Percentiles rank a stretch among this genome's conserved stretches.
These are phyloP conservation scores for Encarsia formosa DNA, from an alignment of 2,888 invertebrate genomes.

Conservation along the genomic window DNA sequence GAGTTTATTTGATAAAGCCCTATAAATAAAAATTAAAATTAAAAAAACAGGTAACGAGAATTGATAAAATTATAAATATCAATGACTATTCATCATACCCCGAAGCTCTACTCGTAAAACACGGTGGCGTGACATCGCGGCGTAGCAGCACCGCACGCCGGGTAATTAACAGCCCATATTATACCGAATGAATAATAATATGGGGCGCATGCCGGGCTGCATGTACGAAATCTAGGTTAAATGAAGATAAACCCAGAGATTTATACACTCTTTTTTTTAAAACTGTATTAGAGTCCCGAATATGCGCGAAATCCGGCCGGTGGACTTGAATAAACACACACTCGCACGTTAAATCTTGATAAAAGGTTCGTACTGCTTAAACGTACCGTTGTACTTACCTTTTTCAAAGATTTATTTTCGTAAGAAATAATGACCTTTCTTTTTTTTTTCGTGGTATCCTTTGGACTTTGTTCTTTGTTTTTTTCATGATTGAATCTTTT, in stretches of 20 bases:
- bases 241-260: constrained; percentile 12
- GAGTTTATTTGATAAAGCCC: too few species aligned
- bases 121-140: not conserved
- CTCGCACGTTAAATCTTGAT: constrained; percentile 2
- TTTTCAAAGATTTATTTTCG: too few species aligned
- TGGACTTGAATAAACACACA: not conserved
- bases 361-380: not conserved
- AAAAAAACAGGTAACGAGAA: too few species aligned
- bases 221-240: constrained; percentile 16
- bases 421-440: too few species aligned
- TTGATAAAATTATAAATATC: too few species aligned
- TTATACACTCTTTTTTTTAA: constrained; percentile 10
- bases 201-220: not conserved
- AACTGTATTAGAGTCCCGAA: constrained; percentile 2
- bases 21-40: too few species aligned
- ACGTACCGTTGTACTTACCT: too few species aligned
- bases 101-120: not conserved
- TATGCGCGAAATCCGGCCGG: not conserved
- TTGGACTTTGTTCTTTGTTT: too few species aligned
- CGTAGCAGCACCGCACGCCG: not conserved
- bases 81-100: too few species aligned
- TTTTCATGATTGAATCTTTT: too few species aligned
- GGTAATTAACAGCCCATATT: constrained; percentile 3
- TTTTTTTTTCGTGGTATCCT: too few species aligned
- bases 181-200: constrained; percentile 6